A percentile compares a stretch with the other conserved stretches of the same genome.
Evolutionary conservation across 2,888 invertebrate genomes (phyloP).

Genomic region (Megamerina dolium): DNA sequence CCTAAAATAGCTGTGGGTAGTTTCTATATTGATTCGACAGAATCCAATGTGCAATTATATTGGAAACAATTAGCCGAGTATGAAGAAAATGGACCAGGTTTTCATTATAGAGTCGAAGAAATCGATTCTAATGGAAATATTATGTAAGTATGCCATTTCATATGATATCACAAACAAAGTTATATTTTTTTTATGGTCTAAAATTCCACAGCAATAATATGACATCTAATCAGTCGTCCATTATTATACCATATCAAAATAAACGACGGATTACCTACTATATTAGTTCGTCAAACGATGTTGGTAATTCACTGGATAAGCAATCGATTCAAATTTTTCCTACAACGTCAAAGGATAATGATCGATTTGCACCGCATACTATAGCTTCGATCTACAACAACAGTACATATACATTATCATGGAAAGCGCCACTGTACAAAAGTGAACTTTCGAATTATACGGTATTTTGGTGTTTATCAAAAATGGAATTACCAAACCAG

Average conservation of each 20-base stretch:
- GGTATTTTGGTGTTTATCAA: conserved; percentile 67
- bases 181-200: neutral
- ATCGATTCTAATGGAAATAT: conserved; percentile 22
- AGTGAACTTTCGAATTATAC: conserved; percentile 60
- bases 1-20: conserved; percentile 66
- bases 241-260: conserved; percentile 15
- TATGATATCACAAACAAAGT: neutral
- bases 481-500: conserved; percentile 53
- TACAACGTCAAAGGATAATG: conserved; percentile 9
- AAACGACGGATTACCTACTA: no score
- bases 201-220: conserved; percentile 5
- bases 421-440: conserved; percentile 55
- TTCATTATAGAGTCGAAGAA: conserved; percentile 58
- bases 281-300: no score
- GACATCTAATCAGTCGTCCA: conserved; percentile 3
- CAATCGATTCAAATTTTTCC: no score
- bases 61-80: conserved; percentile 67
- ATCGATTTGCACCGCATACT: conserved; percentile 53
- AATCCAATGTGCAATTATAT: conserved; percentile 64
- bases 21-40: conserved; percentile 58
- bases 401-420: conserved; percentile 65
- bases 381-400: conserved; percentile 67
- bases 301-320: conserved; percentile 25
- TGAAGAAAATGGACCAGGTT: conserved; percentile 66
- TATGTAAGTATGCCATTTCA: conserved; percentile 21